phyloP scores from a whole-genome alignment of 2,113 vertebrate genomes.

The Elephantulus edwardii region DNA sequence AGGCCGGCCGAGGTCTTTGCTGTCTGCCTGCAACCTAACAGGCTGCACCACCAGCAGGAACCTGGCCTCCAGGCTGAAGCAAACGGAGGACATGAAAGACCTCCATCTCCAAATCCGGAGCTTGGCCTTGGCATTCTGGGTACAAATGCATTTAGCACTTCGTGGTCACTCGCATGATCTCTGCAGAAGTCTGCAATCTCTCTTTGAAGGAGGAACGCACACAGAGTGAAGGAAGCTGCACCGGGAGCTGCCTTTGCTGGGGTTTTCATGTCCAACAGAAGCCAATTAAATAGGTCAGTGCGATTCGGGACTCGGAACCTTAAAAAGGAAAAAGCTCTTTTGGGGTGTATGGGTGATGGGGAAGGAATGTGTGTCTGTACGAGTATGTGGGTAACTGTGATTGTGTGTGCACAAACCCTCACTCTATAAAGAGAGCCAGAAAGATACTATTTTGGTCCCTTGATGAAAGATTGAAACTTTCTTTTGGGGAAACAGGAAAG shows the following conservation, averaged over 20 bases:
- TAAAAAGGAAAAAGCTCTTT: not conserved
- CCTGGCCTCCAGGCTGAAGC: not conserved
- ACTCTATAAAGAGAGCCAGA: not conserved
- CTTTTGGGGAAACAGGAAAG: not conserved
- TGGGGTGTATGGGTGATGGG: not conserved
- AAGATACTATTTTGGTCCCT: not conserved
- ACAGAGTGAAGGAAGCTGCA: not conserved
- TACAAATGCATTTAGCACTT: not conserved
- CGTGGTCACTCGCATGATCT: not conserved
- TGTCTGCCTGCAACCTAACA: not conserved
- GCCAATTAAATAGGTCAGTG: not conserved
- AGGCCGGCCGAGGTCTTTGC: slow-evolving; percentile 15
- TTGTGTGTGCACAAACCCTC: not conserved
- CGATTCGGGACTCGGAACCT: not conserved
- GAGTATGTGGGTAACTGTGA: not conserved
- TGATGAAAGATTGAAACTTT: not conserved
- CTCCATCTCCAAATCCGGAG: not conserved
- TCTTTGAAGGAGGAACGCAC: slow-evolving; percentile 12
- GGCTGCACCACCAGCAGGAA: not conserved
- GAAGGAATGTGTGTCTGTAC: not conserved
- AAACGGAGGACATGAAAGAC: not conserved
- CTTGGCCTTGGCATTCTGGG: not conserved
- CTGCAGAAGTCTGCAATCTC: not conserved
- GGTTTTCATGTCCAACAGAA: slow-evolving; percentile 8
- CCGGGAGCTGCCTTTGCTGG: not conserved